Conservation (phyloP, 2,888 invertebrate species). For the Parasteatoda lunata region DNA sequence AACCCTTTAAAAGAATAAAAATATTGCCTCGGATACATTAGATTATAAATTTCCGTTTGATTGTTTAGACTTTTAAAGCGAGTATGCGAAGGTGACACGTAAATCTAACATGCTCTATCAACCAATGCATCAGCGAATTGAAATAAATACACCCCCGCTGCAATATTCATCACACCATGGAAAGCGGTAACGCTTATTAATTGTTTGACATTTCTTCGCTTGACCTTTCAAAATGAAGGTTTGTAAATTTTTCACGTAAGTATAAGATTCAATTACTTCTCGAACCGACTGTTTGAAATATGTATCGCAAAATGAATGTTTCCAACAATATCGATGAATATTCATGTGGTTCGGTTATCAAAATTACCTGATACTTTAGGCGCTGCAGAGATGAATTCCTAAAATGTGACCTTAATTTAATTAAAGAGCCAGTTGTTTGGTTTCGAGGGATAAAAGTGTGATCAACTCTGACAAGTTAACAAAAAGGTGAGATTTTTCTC, state of each 20-base stretch:
- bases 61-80: neutral
- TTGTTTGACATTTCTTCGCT: constrained; percentile 51
- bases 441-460: no score
- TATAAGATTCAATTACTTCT: constrained; percentile 17
- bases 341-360: neutral
- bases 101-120: constrained; percentile 44
- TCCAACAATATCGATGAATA: constrained; percentile 13
- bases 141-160: constrained; percentile 43
- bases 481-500: no score
- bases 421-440: no score
- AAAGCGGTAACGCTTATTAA: constrained; percentile 63
- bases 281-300: constrained; percentile 14
- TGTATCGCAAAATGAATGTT: constrained; percentile 34
- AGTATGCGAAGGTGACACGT: neutral
- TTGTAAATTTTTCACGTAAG: constrained; percentile 34
- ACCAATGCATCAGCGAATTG: constrained; percentile 35
- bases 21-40: neutral
- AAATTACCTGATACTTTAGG: neutral
- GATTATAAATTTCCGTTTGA: neutral
- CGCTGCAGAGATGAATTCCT: neutral
- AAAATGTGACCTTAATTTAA: no score
- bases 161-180: constrained; percentile 34
- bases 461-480: no score
- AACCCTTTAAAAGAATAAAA: neutral
- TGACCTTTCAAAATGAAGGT: constrained; percentile 27